Conservation (phyloP, 2,113 vertebrate species). For the Felis catus region F.catus_Fca126_mat1.0 CM031423.1:66858001-66858500, state of each 20-base stretch:
- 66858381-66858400: not conserved
- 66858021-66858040: rapidly evolving
- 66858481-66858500: not conserved
- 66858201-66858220: not conserved
- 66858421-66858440: too few relatives aligned
- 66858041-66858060: not conserved
- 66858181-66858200: not conserved
- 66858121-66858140: not conserved
- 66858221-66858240: not conserved
- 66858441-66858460: not conserved
- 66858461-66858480: not conserved
- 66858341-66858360: not conserved
- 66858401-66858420: too few relatives aligned
- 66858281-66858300: not conserved
- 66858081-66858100: not conserved
- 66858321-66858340: not conserved
- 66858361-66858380: not conserved
- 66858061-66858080: not conserved
- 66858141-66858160: not conserved
- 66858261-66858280: not conserved
- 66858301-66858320: not conserved
- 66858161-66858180: rapidly evolving
- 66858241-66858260: not conserved
- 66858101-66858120: not conserved
- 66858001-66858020: not conserved